Percentiles rank a stretch among this genome's conserved stretches.
Evolutionary conservation across 2,797 vertebrate species (phyloP).

Genomic region (Dromococcyx pavoninus): DNA sequence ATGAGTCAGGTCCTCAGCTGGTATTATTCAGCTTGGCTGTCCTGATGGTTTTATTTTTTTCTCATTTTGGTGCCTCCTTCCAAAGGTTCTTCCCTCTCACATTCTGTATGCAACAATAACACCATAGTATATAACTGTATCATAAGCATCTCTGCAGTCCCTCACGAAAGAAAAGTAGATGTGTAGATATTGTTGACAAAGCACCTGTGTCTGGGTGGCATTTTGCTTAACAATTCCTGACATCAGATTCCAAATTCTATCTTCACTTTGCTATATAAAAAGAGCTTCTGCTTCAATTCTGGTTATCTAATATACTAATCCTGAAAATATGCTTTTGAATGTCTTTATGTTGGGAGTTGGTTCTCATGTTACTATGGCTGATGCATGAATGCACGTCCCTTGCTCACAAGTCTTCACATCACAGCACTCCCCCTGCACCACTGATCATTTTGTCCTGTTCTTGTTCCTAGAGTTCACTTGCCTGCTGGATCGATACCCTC

Average conservation of each 20-base stretch:
- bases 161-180: background rate
- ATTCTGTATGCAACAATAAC: slow-evolving; percentile 38
- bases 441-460: background rate
- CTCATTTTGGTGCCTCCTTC: background rate
- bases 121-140: background rate
- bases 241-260: background rate
- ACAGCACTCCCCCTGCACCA: background rate
- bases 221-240: background rate
- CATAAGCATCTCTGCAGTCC: slow-evolving; percentile 6
- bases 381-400: background rate
- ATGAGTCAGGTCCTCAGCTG: slow-evolving; percentile 58
- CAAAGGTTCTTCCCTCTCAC: background rate
- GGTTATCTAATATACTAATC: background rate
- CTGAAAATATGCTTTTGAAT: background rate
- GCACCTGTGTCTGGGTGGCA: background rate
- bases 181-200: slow-evolving; percentile 27
- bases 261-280: background rate
- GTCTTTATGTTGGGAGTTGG: background rate
- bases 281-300: background rate
- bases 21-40: slow-evolving; percentile 19
- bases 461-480: background rate
- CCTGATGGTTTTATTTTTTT: background rate
- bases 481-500: background rate
- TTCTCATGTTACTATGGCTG: background rate
- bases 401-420: background rate